Conservation (phyloP, 2,888 invertebrate species). For the Stomorhina lunata region DNA sequence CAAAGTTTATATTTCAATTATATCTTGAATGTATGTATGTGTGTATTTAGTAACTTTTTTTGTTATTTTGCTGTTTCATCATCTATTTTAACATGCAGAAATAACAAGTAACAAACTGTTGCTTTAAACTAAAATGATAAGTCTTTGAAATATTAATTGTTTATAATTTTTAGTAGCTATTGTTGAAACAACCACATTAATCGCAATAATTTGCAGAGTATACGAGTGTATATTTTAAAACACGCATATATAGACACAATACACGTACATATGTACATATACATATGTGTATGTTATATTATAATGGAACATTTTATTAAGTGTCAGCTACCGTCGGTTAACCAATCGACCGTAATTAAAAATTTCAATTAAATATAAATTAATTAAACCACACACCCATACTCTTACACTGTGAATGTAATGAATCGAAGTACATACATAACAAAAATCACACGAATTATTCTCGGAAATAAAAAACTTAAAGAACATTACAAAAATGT, state of each 20-base stretch:
- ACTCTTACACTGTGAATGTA: no score
- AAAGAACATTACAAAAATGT: no score
- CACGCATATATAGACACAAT: neutral
- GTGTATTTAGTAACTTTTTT: no score
- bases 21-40: conserved; percentile 8
- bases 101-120: conserved; percentile 54
- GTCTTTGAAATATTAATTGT: conserved; percentile 36
- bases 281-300: neutral
- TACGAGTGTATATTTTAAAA: neutral
- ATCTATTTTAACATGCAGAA: conserved; percentile 10
- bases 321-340: neutral
- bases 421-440: no score
- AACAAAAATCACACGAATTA: no score
- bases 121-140: conserved; percentile 42
- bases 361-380: conserved; percentile 43
- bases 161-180: conserved; percentile 43
- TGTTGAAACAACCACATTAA: conserved; percentile 1
- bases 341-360: conserved; percentile 11
- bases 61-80: neutral
- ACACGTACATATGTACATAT: neutral
- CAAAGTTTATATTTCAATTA: conserved; percentile 66
- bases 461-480: no score
- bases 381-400: conserved; percentile 23
- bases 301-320: neutral
- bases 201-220: conserved; percentile 26